Evolutionary conservation across 2,888 invertebrate species (phyloP).

Genomic region (Ophonus ardosiacus): DNA sequence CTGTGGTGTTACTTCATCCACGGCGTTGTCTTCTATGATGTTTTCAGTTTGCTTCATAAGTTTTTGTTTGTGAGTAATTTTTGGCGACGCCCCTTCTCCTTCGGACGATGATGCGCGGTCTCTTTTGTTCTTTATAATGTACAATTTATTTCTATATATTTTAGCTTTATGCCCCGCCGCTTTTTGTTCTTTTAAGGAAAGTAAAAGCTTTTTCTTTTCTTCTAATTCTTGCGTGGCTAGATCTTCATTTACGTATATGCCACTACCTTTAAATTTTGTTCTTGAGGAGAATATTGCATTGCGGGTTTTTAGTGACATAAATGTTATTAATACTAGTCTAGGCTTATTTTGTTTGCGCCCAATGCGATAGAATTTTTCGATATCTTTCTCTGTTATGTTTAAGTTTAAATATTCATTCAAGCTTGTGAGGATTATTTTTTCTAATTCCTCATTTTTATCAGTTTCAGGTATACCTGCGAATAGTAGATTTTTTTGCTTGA

Average conservation of each 20-base stretch:
- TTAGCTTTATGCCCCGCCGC: not conserved
- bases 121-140: not conserved
- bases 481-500: too few relatives aligned
- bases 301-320: not conserved
- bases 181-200: not conserved
- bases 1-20: too few relatives aligned
- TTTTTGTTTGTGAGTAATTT: not conserved
- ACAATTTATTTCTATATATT: not conserved
- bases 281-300: not conserved
- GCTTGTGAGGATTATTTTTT: too few relatives aligned
- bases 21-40: too few relatives aligned
- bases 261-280: not conserved
- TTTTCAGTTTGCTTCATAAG: not conserved
- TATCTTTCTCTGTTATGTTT: too few relatives aligned
- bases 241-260: not conserved
- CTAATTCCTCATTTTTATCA: too few relatives aligned
- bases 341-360: not conserved
- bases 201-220: not conserved
- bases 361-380: not conserved
- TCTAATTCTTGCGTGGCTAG: not conserved
- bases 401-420: too few relatives aligned
- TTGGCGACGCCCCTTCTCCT: not conserved
- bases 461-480: too few relatives aligned
- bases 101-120: not conserved
- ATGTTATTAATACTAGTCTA: not conserved